Conservation (phyloP, 2,113 vertebrate genomes). For the Hypocryptadius cinnamomeus region DNA sequence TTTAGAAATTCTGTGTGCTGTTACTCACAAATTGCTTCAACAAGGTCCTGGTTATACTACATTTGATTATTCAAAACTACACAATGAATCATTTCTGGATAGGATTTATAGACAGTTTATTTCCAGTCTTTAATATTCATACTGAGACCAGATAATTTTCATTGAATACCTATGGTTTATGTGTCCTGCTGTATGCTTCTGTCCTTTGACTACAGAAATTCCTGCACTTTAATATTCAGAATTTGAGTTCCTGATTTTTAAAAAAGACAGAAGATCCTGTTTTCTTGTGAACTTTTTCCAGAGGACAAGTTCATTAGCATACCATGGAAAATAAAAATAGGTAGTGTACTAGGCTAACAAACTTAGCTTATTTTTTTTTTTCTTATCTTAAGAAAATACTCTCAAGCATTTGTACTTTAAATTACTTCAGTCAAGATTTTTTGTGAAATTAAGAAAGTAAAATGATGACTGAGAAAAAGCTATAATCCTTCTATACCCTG, state of each 20-base stretch:
- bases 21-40: background rate
- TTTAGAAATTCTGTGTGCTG: background rate
- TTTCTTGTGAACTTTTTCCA: background rate
- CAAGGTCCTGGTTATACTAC: background rate
- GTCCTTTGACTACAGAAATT: background rate
- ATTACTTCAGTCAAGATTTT: background rate
- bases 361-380: background rate
- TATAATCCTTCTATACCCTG: background rate
- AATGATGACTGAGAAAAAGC: background rate
- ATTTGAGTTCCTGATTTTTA: background rate
- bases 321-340: background rate
- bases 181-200: background rate
- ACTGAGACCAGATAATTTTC: background rate
- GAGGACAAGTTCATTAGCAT: background rate
- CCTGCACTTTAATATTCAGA: background rate
- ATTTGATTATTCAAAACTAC: slow-evolving; percentile 10
- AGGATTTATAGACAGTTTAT: background rate
- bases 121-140: background rate
- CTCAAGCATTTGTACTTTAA: background rate
- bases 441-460: background rate
- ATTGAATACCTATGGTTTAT: background rate
- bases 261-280: background rate
- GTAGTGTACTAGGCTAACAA: background rate
- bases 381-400: background rate
- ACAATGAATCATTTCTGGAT: background rate